Percentiles rank a stretch among this genome's conserved stretches.
phyloP scores from a whole-genome alignment of 2,113 vertebrate species.

The Nettapus auritus region DNA sequence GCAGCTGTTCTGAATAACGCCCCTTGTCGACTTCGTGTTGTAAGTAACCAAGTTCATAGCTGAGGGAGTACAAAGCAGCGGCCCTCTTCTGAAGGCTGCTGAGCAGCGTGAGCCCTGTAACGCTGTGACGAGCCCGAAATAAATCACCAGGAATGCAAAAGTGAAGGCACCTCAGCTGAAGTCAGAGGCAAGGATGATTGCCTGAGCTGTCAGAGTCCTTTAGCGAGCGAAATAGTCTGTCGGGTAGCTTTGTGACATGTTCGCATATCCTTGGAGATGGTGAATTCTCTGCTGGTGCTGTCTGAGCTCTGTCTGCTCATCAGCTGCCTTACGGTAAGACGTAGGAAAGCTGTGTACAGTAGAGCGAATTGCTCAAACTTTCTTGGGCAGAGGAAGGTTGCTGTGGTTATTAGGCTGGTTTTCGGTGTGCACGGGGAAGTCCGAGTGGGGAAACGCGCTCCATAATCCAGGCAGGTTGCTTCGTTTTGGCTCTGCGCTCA shows the following conservation, averaged over 20 bases:
- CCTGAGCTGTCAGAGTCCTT: not conserved
- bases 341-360: not conserved
- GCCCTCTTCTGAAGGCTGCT: not conserved
- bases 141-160: not conserved
- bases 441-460: not conserved
- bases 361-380: not conserved
- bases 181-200: not conserved
- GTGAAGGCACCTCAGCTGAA: not conserved
- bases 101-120: not conserved
- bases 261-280: not conserved
- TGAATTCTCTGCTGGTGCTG: not conserved
- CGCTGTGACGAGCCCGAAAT: not conserved
- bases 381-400: not conserved
- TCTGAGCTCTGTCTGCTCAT: not conserved
- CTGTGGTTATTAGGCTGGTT: not conserved
- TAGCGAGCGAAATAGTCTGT: not conserved
- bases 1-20: not conserved
- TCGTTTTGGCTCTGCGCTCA: not conserved
- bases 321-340: not conserved
- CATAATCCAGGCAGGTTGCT: not conserved
- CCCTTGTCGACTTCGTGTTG: not conserved
- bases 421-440: not conserved
- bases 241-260: accelerated
- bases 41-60: not conserved
- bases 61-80: not conserved